Percentiles rank a stretch among this genome's conserved stretches.
Evolutionary conservation across 2,797 vertebrate species (phyloP).

Genomic region (Sebastolobus alascanus): DNA sequence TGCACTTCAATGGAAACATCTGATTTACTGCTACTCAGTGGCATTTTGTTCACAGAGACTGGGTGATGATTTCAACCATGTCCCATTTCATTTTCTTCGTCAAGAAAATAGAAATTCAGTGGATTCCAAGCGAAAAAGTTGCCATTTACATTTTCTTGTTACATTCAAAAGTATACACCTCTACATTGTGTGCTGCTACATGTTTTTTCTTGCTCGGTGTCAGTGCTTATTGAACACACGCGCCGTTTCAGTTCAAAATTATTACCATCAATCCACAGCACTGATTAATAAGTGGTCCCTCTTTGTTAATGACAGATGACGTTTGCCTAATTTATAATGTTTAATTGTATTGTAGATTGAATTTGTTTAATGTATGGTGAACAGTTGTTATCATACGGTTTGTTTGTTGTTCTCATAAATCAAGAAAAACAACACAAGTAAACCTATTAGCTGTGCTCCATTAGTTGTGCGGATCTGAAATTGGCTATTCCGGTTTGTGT

Average conservation of each 20-base stretch:
- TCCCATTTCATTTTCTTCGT: not conserved
- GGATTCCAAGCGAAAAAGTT: conserved; percentile 4
- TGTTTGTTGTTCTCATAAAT: conserved; percentile 46
- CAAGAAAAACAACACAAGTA: conserved; percentile 45
- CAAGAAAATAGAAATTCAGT: not conserved
- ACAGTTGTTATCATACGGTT: conserved; percentile 31
- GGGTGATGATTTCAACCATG: conserved; percentile 6
- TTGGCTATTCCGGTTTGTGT: conserved; percentile 8
- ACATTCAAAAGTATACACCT: conserved; percentile 8
- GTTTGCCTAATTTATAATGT: conserved; percentile 46
- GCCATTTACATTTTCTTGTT: conserved; percentile 12
- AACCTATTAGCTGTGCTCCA: conserved; percentile 54
- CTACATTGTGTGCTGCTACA: not conserved
- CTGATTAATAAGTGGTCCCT: conserved; percentile 10
- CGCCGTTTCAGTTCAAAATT: not conserved
- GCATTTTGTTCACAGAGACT: conserved; percentile 26
- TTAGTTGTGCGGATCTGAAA: conserved; percentile 45
- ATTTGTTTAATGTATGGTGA: conserved; percentile 48
- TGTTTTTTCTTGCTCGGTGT: conserved; percentile 6
- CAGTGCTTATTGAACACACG: not conserved
- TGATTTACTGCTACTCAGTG: conserved; percentile 25
- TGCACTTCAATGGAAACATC: conserved; percentile 31
- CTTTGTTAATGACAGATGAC: conserved; percentile 17
- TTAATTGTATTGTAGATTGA: conserved; percentile 42
- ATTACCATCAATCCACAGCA: conserved; percentile 18